phyloP scores from a whole-genome alignment of 2,113 vertebrate genomes.

The Balaeniceps rex region DNA sequence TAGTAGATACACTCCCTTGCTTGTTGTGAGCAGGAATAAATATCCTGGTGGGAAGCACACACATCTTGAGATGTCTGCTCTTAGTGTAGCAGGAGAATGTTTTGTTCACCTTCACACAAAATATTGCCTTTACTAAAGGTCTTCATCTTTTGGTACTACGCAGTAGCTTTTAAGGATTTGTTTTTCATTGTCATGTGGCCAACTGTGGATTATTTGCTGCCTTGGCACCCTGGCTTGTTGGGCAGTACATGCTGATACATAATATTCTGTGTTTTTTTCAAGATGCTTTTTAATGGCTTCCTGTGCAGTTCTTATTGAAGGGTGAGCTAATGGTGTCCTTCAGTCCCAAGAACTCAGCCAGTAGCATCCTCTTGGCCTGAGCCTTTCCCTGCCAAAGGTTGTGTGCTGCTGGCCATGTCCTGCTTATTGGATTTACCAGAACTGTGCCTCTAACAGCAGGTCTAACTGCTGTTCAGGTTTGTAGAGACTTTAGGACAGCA shows the following conservation, averaged over 20 bases:
- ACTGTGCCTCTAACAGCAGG: not conserved
- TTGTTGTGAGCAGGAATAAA: not conserved
- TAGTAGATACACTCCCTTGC: not conserved
- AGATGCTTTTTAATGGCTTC: not conserved
- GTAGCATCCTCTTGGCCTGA: not conserved
- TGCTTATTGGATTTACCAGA: not conserved
- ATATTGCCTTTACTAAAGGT: not conserved
- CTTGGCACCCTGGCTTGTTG: not conserved
- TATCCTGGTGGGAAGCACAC: not conserved
- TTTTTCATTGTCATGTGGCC: not conserved
- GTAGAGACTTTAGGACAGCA: not conserved
- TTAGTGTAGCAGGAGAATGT: not conserved
- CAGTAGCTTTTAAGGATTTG: not conserved
- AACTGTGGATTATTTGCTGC: not conserved
- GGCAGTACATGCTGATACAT: not conserved
- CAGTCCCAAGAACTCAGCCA: not conserved
- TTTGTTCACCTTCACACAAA: not conserved
- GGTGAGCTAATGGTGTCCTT: not conserved
- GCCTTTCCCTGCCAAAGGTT: not conserved
- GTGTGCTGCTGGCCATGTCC: not conserved
- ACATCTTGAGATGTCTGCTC: not conserved
- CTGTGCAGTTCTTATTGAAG: not conserved
- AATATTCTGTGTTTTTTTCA: not conserved
- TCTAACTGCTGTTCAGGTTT: not conserved
- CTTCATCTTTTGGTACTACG: not conserved